These are phyloP conservation scores for Eremobia ochroleuca DNA, from an alignment of 2,888 invertebrate species.

Conservation along the genomic window DNA sequence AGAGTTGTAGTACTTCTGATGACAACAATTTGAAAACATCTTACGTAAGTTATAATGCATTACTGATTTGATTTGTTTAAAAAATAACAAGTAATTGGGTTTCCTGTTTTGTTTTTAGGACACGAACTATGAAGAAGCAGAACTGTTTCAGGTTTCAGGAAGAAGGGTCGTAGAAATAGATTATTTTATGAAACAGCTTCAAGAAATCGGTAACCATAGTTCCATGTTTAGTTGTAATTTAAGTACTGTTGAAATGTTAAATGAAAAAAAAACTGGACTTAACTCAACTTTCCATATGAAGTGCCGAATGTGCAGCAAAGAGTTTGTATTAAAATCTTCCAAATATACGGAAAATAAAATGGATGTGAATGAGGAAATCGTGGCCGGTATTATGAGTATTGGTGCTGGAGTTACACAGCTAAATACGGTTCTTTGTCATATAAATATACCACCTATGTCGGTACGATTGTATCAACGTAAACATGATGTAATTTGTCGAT, in stretches of 20 bases:
- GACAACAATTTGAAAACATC: too few relatives aligned
- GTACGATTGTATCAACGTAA: constrained; percentile 4
- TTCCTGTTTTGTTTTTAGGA: neutral
- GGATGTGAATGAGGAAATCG: constrained; percentile 1
- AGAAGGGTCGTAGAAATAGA: too few relatives aligned
- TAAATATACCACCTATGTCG: constrained; percentile 10
- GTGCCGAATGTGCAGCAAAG: neutral
- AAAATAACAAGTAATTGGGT: too few relatives aligned
- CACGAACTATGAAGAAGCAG: neutral
- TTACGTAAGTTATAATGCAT: too few relatives aligned
- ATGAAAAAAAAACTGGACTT: neutral
- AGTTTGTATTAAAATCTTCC: neutral
- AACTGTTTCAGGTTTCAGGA: too few relatives aligned
- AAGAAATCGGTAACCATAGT: neutral
- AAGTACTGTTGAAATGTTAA: neutral
- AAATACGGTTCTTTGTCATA: neutral
- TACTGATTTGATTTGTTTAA: too few relatives aligned
- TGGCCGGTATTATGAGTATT: neutral
- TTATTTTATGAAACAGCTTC: too few relatives aligned
- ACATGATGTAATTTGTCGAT: neutral
- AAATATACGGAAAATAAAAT: neutral
- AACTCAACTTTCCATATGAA: neutral
- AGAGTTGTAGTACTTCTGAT: too few relatives aligned
- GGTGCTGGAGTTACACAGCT: neutral
- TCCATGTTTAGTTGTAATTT: neutral